A percentile compares a stretch with the other conserved stretches of the same genome.
These are phyloP conservation scores for Chrysemys picta DNA, from an alignment of 2,113 vertebrate genomes.

Conservation along the genomic window DNA sequence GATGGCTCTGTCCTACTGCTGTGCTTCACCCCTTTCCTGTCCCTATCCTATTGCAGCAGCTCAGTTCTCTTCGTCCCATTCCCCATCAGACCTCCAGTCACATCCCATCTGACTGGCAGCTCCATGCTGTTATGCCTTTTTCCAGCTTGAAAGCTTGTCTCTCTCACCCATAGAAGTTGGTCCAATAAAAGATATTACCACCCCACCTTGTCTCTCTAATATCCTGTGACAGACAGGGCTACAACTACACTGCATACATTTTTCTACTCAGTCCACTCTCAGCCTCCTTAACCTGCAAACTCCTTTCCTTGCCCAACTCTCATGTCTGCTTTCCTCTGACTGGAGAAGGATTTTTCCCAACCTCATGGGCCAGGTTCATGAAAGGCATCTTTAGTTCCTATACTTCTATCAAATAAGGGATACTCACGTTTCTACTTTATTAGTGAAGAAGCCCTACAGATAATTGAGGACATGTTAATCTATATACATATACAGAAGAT, in stretches of 20 bases:
- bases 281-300: not conserved
- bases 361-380: slow-evolving; percentile 47
- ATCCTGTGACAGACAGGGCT: not conserved
- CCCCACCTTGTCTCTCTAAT: not conserved
- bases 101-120: not conserved
- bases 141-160: not conserved
- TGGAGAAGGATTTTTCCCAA: not conserved
- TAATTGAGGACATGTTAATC: rapidly evolving
- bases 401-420: slow-evolving; percentile 21
- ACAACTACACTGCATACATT: not conserved
- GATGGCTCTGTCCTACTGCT: not conserved
- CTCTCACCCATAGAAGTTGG: not conserved
- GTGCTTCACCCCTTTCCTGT: not conserved
- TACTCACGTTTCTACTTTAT: slow-evolving; percentile 20
- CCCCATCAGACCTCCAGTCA: not conserved
- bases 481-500: rapidly evolving
- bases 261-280: not conserved
- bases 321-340: not conserved
- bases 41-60: not conserved
- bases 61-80: not conserved
- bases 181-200: not conserved
- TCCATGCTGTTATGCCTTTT: not conserved
- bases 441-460: not conserved
- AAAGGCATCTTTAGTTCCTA: slow-evolving; percentile 33
- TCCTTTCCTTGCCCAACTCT: not conserved